Percentiles rank a stretch among this genome's conserved stretches.
Evolutionary conservation across 2,797 vertebrate genomes (phyloP).

Genomic region (Tapera naevia): DNA sequence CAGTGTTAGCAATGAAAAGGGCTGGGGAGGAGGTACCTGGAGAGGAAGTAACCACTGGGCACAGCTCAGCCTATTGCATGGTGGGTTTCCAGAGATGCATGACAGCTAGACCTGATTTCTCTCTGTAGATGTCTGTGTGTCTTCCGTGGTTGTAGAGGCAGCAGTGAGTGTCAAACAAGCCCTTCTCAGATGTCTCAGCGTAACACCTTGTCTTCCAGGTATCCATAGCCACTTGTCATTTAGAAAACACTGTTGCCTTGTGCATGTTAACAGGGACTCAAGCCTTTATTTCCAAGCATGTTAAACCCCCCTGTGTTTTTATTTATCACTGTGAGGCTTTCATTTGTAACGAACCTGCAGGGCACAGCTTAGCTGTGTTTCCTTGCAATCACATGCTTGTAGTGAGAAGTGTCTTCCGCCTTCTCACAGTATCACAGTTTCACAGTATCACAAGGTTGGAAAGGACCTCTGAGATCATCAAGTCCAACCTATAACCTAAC

Average conservation of each 20-base stretch:
- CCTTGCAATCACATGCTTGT: fast-evolving
- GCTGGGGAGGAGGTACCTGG: fast-evolving
- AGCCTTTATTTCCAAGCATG: not conserved
- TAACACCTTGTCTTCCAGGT: not conserved
- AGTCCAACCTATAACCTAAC: too few species aligned
- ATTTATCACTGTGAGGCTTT: not conserved
- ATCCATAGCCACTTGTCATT: not conserved
- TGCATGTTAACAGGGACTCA: not conserved
- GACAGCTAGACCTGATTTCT: not conserved
- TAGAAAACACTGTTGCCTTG: not conserved
- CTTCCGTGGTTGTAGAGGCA: not conserved
- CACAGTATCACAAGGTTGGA: too few species aligned
- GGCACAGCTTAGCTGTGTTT: not conserved
- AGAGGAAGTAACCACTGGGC: not conserved
- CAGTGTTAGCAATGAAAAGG: fast-evolving
- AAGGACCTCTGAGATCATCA: too few species aligned
- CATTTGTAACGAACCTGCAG: not conserved
- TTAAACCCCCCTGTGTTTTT: not conserved
- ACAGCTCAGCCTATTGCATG: not conserved
- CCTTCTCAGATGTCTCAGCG: not conserved
- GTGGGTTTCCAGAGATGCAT: not conserved
- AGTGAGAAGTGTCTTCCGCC: fast-evolving
- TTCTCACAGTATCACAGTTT: too few species aligned
- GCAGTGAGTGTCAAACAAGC: not conserved
- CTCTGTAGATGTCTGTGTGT: not conserved